phyloP scores from a whole-genome alignment of 1,140 invertebrate genomes.

The Drosophila pectinifera region DNA sequence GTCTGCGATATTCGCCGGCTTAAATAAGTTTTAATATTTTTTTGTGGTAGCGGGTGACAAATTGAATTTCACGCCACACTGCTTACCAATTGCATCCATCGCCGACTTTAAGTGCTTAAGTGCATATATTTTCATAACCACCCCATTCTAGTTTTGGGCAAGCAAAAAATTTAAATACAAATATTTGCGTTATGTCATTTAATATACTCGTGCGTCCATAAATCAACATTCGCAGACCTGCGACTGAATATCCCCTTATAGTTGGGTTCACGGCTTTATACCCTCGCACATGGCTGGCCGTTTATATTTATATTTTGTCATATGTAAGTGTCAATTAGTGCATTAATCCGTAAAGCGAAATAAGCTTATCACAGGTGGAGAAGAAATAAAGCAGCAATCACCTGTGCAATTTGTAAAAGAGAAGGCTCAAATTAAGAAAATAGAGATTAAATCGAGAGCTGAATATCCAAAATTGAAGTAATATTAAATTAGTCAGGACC shows the following conservation, averaged over 20 bases:
- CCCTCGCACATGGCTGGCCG: conserved; percentile 3
- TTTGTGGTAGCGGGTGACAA: not conserved
- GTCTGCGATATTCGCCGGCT: not conserved
- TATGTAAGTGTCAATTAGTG: conserved; percentile 16
- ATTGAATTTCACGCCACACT: conserved; percentile 4
- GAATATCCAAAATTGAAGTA: too few species aligned
- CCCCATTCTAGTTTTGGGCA: not conserved
- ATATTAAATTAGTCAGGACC: too few species aligned
- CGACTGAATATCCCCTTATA: not conserved
- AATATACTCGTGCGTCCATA: not conserved
- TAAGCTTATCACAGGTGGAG: conserved; percentile 4
- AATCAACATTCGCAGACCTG: not conserved
- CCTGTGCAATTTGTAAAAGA: not conserved
- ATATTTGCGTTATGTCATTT: conserved; percentile 10
- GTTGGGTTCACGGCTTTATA: not conserved
- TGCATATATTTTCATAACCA: not conserved
- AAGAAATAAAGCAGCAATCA: not conserved
- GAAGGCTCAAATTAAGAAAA: not conserved
- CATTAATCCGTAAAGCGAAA: conserved; percentile 14
- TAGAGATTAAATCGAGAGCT: not conserved
- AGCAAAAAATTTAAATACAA: not conserved
- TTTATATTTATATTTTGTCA: conserved; percentile 12
- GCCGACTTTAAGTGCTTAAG: conserved; percentile 1
- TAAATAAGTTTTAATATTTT: not conserved
- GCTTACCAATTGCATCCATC: conserved; percentile 4